phyloP scores from a whole-genome alignment of 2,113 vertebrate genomes.

The Anguilla rostrata region DNA sequence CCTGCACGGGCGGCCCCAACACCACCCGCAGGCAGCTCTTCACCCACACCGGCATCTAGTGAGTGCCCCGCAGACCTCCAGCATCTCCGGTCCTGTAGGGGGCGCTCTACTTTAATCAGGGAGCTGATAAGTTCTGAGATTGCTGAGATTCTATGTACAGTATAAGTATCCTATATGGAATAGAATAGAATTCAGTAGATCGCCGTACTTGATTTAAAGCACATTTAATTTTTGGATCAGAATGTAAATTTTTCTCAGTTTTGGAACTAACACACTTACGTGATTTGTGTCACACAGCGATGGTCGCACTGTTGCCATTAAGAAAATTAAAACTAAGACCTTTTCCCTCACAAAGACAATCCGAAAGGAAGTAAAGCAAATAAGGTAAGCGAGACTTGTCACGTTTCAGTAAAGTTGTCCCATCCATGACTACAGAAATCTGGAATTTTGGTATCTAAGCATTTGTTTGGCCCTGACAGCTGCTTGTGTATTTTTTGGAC shows the following conservation, averaged over 20 bases:
- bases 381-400: conserved; percentile 63
- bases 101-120: not conserved
- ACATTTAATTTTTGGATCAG: no score
- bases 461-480: not conserved
- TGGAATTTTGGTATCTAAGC: not conserved
- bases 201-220: not conserved
- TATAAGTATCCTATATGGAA: no score
- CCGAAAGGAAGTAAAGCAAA: conserved; percentile 81
- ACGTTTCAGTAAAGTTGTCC: not conserved
- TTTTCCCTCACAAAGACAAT: conserved; percentile 77
- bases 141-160: not conserved
- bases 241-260: not conserved
- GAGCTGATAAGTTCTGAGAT: not conserved
- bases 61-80: conserved; percentile 36
- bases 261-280: not conserved
- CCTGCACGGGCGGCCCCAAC: conserved; percentile 56
- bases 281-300: conserved; percentile 61
- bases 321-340: conserved; percentile 75
- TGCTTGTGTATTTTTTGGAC: conserved; percentile 18
- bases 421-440: not conserved
- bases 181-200: not conserved
- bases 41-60: conserved; percentile 78
- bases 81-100: not conserved
- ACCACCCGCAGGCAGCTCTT: conserved; percentile 64
- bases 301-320: conserved; percentile 79